Conservation (phyloP, 2,888 invertebrate genomes). For the Troilus luridus region DNA sequence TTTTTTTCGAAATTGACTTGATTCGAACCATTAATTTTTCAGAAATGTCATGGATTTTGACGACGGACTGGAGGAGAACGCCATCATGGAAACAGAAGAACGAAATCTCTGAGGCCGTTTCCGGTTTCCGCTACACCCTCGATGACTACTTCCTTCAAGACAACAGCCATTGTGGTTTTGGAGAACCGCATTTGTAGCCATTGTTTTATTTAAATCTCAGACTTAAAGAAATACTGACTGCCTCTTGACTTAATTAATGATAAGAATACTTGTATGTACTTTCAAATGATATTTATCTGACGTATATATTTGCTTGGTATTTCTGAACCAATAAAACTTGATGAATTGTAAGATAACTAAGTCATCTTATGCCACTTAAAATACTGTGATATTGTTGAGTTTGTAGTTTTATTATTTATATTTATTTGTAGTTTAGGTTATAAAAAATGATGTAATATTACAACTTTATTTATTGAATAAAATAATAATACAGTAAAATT, state of each 20-base stretch:
- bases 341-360: background rate
- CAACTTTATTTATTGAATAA: background rate
- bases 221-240: background rate
- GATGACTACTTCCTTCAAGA: constrained; percentile 7
- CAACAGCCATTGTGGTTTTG: background rate
- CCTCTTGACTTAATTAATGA: background rate
- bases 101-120: background rate
- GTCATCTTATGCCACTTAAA: background rate
- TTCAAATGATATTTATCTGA: background rate
- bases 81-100: background rate
- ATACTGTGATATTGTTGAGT: background rate
- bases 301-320: background rate
- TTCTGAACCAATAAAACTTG: background rate
- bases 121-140: background rate
- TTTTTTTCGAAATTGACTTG: background rate
- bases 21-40: background rate
- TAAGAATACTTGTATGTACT: background rate
- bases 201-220: background rate
- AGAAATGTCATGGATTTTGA: constrained; percentile 36
- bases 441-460: background rate
- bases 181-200: background rate
- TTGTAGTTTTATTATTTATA: background rate
- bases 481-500: too few species aligned
- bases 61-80: background rate
- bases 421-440: background rate